Evolutionary conservation across 2,797 vertebrate genomes (phyloP).

Genomic region (Miichthys miiuy): DNA sequence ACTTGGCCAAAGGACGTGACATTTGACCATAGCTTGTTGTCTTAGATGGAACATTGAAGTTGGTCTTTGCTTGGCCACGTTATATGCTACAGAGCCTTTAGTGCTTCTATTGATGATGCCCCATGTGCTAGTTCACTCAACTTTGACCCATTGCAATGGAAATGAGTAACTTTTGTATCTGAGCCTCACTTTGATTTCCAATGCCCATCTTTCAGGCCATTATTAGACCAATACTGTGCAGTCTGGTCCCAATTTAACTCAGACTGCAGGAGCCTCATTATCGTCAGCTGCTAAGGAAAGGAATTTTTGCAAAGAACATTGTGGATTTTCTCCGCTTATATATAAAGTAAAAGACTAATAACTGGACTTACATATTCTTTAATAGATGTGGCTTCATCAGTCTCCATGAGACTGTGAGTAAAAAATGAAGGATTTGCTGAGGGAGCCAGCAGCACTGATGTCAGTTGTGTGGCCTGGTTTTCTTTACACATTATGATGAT

Average conservation of each 20-base stretch:
- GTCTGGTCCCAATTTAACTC: neutral
- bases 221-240: neutral
- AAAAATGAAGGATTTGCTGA: constrained; percentile 25
- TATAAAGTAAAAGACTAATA: neutral
- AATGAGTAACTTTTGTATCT: neutral
- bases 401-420: neutral
- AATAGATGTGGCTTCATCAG: constrained; percentile 2
- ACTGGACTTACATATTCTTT: neutral
- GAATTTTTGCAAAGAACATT: neutral
- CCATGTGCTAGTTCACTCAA: neutral
- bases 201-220: neutral
- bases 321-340: neutral
- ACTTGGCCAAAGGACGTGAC: neutral
- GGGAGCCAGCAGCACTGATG: constrained; percentile 10
- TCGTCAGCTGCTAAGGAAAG: neutral
- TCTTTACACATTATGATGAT: constrained; percentile 55
- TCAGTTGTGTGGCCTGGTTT: constrained; percentile 32
- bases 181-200: neutral
- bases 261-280: neutral
- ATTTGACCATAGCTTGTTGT: neutral
- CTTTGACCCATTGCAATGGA: neutral
- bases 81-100: neutral
- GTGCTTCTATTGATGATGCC: neutral
- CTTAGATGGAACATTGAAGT: no score
- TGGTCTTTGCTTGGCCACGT: neutral